Base-by-base conservation (phyloP, 1,140 invertebrate species). In the Notospermus geniculatus region DNA sequence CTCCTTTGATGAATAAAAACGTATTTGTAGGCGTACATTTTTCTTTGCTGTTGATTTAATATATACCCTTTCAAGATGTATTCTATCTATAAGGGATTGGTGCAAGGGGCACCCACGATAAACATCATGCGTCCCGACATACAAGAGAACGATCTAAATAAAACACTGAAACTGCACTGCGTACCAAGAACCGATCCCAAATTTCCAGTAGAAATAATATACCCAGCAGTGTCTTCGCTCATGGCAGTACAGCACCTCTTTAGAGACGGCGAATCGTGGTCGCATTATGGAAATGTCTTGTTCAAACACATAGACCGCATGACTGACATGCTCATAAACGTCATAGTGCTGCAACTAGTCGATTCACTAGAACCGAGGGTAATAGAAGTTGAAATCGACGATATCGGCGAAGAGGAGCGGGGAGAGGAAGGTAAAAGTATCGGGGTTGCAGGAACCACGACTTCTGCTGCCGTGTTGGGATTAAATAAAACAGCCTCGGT, bases 361-460 rank as follows among this genome's bases (percentile, higher is more conserved):
- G 46, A 50, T n/a, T 50, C 46, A n/a, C n/a, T 50, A 27, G 46
- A 50, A 50, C 46, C 46, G 19, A 50, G 46, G 46, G 46, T 50
- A 5, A n/a, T 50, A 5, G 46, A 50, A 50, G 46, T 50, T 5
- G 46, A 50, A 50, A n/a, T 50, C 4, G 46, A 50, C 4, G 46
- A 50, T 27, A n/a, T 50, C 4, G 46, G n/a, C 4, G 46, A 50
- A 5, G 5, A 50, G 25, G 46, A 50, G 9, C 5, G 25, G n/a
- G n/a, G 46, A 4, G 46, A 50, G 9, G 46, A 50, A n/a, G 46
- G 46, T 27, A 5, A 50, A 7, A n/a, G 46, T 27, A 27, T 50
- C 4, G 46, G 46, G 9, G n/a, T 50, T 13, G n/a, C n/a, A 36
- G 46, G 46, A 5, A 50, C 46, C 25, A 50, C 46, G 46, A 7